Conservation (phyloP, 2,888 invertebrate species). For the Harmothoe impar region DNA sequence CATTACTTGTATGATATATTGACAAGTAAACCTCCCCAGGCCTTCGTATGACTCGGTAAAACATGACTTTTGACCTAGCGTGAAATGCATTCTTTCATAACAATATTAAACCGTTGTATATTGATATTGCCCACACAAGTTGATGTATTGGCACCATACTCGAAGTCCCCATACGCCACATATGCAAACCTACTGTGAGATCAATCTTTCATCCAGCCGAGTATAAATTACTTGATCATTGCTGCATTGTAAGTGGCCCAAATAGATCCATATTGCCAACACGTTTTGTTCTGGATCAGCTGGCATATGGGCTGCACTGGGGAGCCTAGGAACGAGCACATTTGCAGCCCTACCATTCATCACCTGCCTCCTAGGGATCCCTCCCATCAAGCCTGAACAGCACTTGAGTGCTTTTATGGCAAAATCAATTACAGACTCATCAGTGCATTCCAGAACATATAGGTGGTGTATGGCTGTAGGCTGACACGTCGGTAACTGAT, state of each 20-base stretch:
- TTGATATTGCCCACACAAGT: not conserved
- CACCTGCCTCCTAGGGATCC: not conserved
- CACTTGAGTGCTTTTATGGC: constrained; percentile 23
- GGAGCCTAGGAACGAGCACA: not conserved
- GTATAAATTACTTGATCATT: too few species aligned
- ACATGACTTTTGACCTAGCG: too few species aligned
- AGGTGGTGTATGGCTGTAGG: not conserved
- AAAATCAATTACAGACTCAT: constrained; percentile 30
- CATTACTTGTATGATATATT: too few species aligned
- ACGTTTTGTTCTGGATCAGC: constrained; percentile 8
- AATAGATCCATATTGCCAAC: constrained; percentile 13
- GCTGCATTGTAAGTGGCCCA: not conserved
- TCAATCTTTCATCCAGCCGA: too few species aligned
- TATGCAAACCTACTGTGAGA: too few species aligned
- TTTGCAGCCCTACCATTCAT: not conserved
- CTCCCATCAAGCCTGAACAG: not conserved
- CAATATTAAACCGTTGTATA: too few species aligned
- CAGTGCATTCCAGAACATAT: not conserved
- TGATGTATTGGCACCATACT: not conserved
- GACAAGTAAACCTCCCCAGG: too few species aligned
- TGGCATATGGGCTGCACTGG: not conserved
- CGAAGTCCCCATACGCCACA: too few species aligned
- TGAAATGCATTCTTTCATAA: too few species aligned
- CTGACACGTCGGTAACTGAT: too few species aligned
- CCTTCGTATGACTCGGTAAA: too few species aligned